Base-by-base conservation (phyloP, 2,797 vertebrate species). In the Smutsia temminckii region DNA sequence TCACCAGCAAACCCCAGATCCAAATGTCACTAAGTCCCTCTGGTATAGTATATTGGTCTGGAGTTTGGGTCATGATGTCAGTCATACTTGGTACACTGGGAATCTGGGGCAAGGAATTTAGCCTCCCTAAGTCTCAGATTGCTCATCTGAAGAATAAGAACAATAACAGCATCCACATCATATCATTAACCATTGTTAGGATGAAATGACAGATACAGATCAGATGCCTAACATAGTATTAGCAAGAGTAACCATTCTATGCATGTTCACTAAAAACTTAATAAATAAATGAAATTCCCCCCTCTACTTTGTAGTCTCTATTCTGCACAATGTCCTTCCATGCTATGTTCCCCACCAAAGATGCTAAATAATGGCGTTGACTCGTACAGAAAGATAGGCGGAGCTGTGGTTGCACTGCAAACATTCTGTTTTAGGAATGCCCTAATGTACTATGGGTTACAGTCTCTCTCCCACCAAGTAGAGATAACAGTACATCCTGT, bases 11-110 rank as follows among this genome's bases (percentile, higher is more conserved):
- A 89, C 92, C 78, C 49, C 57, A 89, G 96, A 68, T 72, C 13
- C n/a, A 92, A 96, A 83, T n/a, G 74, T 79, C 97, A 96, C 81
- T 96, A 96, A 91, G 78, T 42, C 87, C 92, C 85, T n/a, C 2
- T 77, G 49, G 69, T 42, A 16, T 21, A 51, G 27, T 46, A 68
- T 72, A 66, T n/a, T 9, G 20, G 55, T 74, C 59, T 77, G 57
- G 72, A 74, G 79, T 20, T 71, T 66, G 20, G 55, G 57, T 18
- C 42, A 84, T 61, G 81, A 83, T 4, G 9, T 96, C 93, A 91
- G 20, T 40, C 49, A 17, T 40, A 40, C 17, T 53, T 49, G 34
- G 53, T 63, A 34, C 79, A 79, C 9, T 13, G 53, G 42, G 42
- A 40, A n/a, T 71, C 46, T 75, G 23, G 55, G 63, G 4, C 53